Evolutionary conservation across 2,888 invertebrate species (phyloP).

Genomic region (Brachypalpus laphriformis): DNA sequence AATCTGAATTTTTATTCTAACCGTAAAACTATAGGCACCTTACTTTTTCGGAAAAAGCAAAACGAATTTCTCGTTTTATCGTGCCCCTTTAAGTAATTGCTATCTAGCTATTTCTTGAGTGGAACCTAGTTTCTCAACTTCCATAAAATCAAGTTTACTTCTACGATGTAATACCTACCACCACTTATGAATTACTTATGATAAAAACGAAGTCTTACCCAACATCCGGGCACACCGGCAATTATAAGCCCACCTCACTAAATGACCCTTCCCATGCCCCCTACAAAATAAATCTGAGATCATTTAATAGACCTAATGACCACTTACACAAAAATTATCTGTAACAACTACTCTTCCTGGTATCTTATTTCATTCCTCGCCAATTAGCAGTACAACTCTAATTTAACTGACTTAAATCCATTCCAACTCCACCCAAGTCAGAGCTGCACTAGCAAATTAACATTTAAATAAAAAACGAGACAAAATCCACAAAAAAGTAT

Average conservation of each 20-base stretch:
- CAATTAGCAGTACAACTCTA: slow-evolving; percentile 62
- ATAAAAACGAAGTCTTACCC: background rate
- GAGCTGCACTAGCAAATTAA: slow-evolving; percentile 44
- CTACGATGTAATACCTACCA: background rate
- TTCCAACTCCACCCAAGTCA: slow-evolving; percentile 59
- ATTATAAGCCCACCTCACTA: background rate
- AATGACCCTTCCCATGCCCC: slow-evolving; percentile 16
- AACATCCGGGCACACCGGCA: background rate
- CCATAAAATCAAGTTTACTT: no score
- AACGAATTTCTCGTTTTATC: no score
- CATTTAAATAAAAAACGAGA: slow-evolving; percentile 51
- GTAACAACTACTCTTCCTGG: slow-evolving; percentile 64
- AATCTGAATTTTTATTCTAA: no score
- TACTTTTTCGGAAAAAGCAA: no score
- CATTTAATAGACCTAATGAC: slow-evolving; percentile 66
- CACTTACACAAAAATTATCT: slow-evolving; percentile 65
- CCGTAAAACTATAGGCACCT: no score
- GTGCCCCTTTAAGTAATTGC: no score
- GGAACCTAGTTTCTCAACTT: no score
- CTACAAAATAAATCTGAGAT: slow-evolving; percentile 28
- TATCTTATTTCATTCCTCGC: slow-evolving; percentile 62
- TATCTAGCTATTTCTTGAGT: no score
- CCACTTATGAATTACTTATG: background rate
- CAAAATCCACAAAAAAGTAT: slow-evolving; percentile 22
- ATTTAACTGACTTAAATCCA: slow-evolving; percentile 53